Base-by-base conservation (phyloP, 2,113 vertebrate species). In the Dromiciops gliroides region DNA sequence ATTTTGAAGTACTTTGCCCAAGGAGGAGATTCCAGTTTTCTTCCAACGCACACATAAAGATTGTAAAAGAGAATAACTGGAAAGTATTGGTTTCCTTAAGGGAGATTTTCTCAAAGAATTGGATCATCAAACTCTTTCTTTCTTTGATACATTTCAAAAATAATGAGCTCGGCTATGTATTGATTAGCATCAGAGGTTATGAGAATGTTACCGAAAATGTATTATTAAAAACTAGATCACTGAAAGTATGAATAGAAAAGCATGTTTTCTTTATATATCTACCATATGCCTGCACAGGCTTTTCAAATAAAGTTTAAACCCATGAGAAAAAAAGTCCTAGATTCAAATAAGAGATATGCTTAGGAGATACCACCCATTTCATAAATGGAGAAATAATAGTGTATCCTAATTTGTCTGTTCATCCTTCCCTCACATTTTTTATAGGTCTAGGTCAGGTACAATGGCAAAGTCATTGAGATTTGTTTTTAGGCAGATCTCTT, bases 51-150 rank as follows among this genome's bases (percentile, higher is more conserved):
- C 3, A 0, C 60, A 47, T 67, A 37, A 25, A 67, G 28, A 67
- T 16, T 67, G 60, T n/a, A 37, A 67, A 48, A 91, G 89, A 94
- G 83, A 90, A 52, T 93, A 93, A 14, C 44, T 48, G 53, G 24
- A 48, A 51, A 90, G 51, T 44, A 89, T 90, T 91, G n/a, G 47
- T 92, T 97, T 93, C 93, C 94, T 89, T 94, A 24, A 91, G 90
- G 93, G 94, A 95, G 92, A 49, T 51, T 49, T 67, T 92, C 83
- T 56, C 60, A 3, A 89, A 92, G 88, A 90, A 89, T 89, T 89
- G 25, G 0, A 89, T n/a, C 28, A 9, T 92, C 48, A 26, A 0
- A 52, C 53, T 92, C 47, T 56, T 28, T 28, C 14, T 75, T 75
- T 75, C 14, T 14, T 67, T 16, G 60, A 75, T 75, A 10, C 31